Evolutionary conservation across 2,797 vertebrate genomes (phyloP).

Genomic region (Acrocephalus scirpaceus): DNA sequence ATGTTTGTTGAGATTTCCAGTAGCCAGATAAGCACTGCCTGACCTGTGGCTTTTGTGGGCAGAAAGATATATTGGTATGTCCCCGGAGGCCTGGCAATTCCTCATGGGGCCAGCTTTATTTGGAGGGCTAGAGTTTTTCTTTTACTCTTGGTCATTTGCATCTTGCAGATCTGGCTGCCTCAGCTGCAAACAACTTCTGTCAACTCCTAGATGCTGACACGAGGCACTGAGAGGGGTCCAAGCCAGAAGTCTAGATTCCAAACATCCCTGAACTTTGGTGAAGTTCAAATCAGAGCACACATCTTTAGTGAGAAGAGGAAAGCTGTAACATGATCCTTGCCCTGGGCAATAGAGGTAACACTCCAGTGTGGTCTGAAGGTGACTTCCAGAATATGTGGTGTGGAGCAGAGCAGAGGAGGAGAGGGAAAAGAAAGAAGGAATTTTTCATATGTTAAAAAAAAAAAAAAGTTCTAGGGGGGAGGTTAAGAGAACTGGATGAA

Average conservation of each 20-base stretch:
- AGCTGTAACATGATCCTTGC: constrained; percentile 49
- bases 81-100: not conserved
- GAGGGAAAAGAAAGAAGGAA: not conserved
- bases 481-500: not conserved
- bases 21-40: not conserved
- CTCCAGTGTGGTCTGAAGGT: constrained; percentile 61
- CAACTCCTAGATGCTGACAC: constrained; percentile 18
- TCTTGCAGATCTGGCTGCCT: not conserved
- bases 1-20: not conserved
- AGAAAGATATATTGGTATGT: not conserved
- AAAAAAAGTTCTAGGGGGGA: not conserved
- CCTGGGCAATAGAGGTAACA: constrained; percentile 59
- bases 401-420: not conserved
- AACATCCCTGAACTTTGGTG: constrained; percentile 63
- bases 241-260: constrained; percentile 61
- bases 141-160: not conserved
- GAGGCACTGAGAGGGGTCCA: not conserved
- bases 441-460: not conserved
- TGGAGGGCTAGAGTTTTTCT: not conserved
- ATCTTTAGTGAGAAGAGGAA: constrained; percentile 48
- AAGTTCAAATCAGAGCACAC: constrained; percentile 68
- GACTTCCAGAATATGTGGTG: constrained; percentile 41
- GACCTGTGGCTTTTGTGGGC: not conserved
- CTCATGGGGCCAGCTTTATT: not conserved
- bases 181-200: not conserved